Conservation (phyloP, 2,113 vertebrate genomes). For the Terrapene triunguis region DNA sequence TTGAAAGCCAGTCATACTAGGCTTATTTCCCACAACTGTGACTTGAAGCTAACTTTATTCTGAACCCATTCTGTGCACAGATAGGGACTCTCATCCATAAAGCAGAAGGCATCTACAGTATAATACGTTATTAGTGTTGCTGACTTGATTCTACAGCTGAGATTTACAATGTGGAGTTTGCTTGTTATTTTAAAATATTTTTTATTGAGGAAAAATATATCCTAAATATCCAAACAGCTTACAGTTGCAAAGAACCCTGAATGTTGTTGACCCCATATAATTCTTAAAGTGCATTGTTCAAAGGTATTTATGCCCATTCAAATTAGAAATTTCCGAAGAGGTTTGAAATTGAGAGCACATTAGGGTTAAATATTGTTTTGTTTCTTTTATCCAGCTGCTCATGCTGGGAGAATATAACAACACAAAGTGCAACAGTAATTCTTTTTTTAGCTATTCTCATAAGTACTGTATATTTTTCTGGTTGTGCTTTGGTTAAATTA, state of each 20-base stretch:
- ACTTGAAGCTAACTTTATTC: neutral
- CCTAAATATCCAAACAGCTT: neutral
- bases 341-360: neutral
- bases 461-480: neutral
- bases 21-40: neutral
- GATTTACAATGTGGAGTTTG: neutral
- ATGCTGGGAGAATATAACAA: neutral
- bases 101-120: neutral
- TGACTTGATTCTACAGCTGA: neutral
- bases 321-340: neutral
- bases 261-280: neutral
- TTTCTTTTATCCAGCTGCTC: neutral
- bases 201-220: neutral
- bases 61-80: too few species aligned
- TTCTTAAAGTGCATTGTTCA: neutral
- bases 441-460: neutral
- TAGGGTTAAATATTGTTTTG: neutral
- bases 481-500: neutral
- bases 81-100: neutral
- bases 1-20: neutral
- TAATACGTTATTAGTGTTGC: neutral
- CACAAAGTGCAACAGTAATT: neutral
- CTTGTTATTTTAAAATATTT: neutral
- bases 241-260: neutral
- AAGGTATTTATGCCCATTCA: neutral